phyloP scores from a whole-genome alignment of 2,888 invertebrate genomes.

The Epinotia brunnichana region DNA sequence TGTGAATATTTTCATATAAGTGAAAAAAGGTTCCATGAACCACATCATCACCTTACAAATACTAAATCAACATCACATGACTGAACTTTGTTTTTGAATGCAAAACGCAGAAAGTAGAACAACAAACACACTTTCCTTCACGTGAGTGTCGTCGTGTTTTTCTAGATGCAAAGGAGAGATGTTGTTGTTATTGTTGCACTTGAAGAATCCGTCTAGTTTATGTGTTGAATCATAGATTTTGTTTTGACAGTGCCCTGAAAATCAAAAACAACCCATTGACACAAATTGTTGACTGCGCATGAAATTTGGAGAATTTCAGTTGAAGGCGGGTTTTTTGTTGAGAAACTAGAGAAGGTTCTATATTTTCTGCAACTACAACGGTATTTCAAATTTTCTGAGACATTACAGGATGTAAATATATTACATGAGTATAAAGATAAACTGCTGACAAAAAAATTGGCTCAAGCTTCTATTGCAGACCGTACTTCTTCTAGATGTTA shows the following conservation, averaged over 20 bases:
- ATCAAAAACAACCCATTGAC: slow-evolving; percentile 5
- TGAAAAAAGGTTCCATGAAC: no score
- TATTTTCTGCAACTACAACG: no score
- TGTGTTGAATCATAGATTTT: slow-evolving; percentile 6
- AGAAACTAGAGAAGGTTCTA: no score
- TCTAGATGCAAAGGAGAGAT: not conserved
- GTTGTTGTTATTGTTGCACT: slow-evolving; percentile 34
- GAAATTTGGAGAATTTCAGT: not conserved
- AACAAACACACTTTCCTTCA: slow-evolving; percentile 13
- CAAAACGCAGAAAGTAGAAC: slow-evolving; percentile 16
- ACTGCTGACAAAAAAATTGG: no score
- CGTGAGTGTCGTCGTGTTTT: slow-evolving; percentile 28
- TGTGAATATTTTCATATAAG: no score
- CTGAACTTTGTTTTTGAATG: not conserved
- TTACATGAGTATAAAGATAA: no score
- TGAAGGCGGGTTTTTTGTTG: no score
- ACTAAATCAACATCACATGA: not conserved
- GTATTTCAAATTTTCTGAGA: no score
- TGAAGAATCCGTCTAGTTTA: not conserved
- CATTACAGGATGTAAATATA: no score
- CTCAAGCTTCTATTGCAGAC: no score
- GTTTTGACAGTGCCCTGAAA: slow-evolving; percentile 13
- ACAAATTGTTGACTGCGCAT: slow-evolving; percentile 3
- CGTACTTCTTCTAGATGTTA: no score
- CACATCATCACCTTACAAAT: no score